Percentiles rank a stretch among this genome's conserved stretches.
phyloP scores from a whole-genome alignment of 2,888 invertebrate species.

The Drosophila longiperda region DNA sequence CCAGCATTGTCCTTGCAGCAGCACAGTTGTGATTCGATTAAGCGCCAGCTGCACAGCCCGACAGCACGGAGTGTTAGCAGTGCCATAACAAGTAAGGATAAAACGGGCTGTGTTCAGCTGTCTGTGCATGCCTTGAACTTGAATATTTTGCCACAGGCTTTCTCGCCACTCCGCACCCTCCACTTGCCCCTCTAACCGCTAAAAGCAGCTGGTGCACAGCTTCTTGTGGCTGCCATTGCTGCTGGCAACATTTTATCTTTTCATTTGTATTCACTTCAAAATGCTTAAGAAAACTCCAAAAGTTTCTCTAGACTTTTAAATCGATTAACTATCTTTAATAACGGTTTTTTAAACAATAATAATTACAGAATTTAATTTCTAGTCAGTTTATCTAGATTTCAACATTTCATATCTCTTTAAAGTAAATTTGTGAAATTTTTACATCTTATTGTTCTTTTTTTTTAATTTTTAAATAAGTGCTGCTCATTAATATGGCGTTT shows the following conservation, averaged over 20 bases:
- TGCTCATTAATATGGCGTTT: too few relatives aligned
- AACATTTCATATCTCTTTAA: neutral
- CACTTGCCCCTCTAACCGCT: neutral
- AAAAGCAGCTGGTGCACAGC: constrained; percentile 9
- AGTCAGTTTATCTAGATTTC: neutral
- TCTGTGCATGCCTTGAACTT: constrained; percentile 49
- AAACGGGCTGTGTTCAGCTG: constrained; percentile 16
- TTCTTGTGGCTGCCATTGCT: constrained; percentile 6
- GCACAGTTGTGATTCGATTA: constrained; percentile 63
- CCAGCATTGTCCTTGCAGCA: constrained; percentile 62
- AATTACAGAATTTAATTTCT: neutral
- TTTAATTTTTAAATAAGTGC: neutral
- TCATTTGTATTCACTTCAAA: constrained; percentile 11
- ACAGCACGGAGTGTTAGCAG: constrained; percentile 9
- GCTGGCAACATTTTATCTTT: constrained; percentile 4
- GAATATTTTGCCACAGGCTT: constrained; percentile 25
- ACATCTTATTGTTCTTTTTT: neutral
- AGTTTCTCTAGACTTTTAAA: constrained; percentile 1
- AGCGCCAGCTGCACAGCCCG: constrained; percentile 43
- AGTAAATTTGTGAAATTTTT: neutral
- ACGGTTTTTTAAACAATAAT: neutral
- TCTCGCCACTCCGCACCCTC: neutral
- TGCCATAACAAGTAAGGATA: constrained; percentile 25
- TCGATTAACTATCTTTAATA: constrained; percentile 1
- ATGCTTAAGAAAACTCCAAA: constrained; percentile 24